A percentile compares a stretch with the other conserved stretches of the same genome.
These are phyloP conservation scores for Tryphoninae sp. DNA, from an alignment of 2,888 invertebrate genomes.

Conservation along the genomic window DNA sequence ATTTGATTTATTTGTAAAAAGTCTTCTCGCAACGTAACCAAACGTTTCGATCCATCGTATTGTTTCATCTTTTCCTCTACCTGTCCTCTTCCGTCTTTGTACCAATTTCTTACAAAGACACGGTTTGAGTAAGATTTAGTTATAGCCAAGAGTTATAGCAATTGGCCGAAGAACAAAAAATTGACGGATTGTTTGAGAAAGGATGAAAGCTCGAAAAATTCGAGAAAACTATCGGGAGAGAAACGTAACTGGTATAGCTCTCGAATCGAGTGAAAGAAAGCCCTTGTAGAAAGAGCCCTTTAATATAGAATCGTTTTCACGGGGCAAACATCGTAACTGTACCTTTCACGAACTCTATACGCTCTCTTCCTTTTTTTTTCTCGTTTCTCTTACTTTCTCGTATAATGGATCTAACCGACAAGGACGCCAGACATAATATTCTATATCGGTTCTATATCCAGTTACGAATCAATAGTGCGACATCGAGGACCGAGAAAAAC, in stretches of 20 bases:
- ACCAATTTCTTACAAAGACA: not conserved
- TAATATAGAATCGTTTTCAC: conserved; percentile 33
- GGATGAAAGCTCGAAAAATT: not conserved
- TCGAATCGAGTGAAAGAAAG: not conserved
- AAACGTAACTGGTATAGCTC: not conserved
- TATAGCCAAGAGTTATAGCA: not conserved
- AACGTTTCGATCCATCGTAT: too few species aligned
- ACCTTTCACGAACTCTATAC: not conserved
- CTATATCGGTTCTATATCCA: conserved; percentile 23
- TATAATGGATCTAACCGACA: not conserved
- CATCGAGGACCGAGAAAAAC: conserved; percentile 8
- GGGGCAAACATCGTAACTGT: conserved; percentile 13
- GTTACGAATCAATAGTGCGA: conserved; percentile 29
- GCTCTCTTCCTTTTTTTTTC: not conserved
- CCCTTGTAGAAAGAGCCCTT: conserved; percentile 22
- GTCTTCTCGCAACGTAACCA: too few species aligned
- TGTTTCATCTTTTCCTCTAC: too few species aligned
- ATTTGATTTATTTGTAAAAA: too few species aligned
- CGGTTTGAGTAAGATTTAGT: not conserved
- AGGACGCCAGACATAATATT: conserved; percentile 15
- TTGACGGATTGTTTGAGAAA: not conserved
- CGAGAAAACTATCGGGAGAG: not conserved
- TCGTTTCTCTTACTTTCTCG: not conserved
- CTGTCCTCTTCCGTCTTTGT: not conserved
- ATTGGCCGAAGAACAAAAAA: not conserved